phyloP scores from a whole-genome alignment of 2,113 vertebrate genomes.

The Cinclus mexicanus region DNA sequence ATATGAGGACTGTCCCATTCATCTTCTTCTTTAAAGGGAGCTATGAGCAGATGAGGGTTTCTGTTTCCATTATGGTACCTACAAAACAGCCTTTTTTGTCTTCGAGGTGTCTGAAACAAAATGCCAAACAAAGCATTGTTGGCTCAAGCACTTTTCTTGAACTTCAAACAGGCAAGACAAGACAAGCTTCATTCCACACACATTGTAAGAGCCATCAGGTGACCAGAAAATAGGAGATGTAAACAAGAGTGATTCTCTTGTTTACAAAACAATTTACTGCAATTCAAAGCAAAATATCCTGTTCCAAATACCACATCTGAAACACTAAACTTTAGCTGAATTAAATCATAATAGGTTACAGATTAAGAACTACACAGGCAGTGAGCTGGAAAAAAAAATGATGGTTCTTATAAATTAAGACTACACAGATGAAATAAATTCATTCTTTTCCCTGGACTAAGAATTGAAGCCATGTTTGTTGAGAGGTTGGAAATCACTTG shows the following conservation, averaged over 20 bases:
- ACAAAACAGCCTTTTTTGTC: constrained; percentile 89
- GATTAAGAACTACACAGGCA: not conserved
- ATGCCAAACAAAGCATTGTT: not conserved
- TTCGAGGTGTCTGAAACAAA: constrained; percentile 79
- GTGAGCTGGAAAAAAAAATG: not conserved
- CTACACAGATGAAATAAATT: not conserved
- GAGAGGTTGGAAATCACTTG: not conserved
- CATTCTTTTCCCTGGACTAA: not conserved
- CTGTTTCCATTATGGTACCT: constrained; percentile 86
- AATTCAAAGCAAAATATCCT: not conserved
- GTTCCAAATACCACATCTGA: not conserved
- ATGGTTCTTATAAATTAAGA: not conserved
- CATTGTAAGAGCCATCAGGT: not conserved
- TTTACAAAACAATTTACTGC: not conserved
- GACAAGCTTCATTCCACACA: not conserved
- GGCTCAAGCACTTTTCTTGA: not conserved
- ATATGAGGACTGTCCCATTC: constrained; percentile 97
- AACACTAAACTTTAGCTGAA: not conserved
- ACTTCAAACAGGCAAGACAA: not conserved
- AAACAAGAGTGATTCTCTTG: not conserved
- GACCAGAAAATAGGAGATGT: not conserved
- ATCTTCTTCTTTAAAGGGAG: constrained; percentile 92
- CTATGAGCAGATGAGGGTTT: constrained; percentile 88
- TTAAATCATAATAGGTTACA: not conserved
- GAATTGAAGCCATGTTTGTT: not conserved